Evolutionary conservation across 2,888 invertebrate species (phyloP).

Genomic region (Caenorhabditis uteleia): DNA sequence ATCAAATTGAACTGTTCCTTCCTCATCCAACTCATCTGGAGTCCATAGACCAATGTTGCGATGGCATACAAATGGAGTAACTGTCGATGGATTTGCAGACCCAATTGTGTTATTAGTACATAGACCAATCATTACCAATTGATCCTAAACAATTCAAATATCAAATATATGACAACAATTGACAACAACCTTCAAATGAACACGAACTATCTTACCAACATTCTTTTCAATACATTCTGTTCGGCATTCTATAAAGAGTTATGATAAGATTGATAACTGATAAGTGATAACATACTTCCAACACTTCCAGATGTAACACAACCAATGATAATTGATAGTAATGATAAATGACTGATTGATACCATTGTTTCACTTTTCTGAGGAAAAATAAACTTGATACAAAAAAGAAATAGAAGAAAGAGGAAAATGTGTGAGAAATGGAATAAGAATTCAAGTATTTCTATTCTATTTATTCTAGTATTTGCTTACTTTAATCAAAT

Average conservation of each 20-base stretch:
- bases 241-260: conserved; percentile 44
- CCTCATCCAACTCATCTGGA: conserved; percentile 50
- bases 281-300: conserved; percentile 28
- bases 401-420: no score
- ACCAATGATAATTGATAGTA: no score
- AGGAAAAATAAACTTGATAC: no score
- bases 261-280: neutral
- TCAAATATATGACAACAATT: neutral
- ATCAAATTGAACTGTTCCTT: conserved; percentile 51
- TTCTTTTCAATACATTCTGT: conserved; percentile 55
- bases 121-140: conserved; percentile 48
- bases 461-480: no score
- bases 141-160: conserved; percentile 14
- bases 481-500: no score
- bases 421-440: no score
- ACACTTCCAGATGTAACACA: conserved; percentile 25
- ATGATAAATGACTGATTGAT: no score
- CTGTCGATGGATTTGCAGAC: conserved; percentile 23
- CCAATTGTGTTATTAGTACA: conserved; percentile 35
- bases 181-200: conserved; percentile 42
- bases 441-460: no score
- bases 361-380: no score
- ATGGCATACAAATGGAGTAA: conserved; percentile 53
- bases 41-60: conserved; percentile 51
- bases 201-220: conserved; percentile 50